A percentile compares a stretch with the other conserved stretches of the same genome.
These are phyloP conservation scores for Carollia perspicillata DNA, from an alignment of 2,113 vertebrate genomes.

Conservation along the genomic window DNA sequence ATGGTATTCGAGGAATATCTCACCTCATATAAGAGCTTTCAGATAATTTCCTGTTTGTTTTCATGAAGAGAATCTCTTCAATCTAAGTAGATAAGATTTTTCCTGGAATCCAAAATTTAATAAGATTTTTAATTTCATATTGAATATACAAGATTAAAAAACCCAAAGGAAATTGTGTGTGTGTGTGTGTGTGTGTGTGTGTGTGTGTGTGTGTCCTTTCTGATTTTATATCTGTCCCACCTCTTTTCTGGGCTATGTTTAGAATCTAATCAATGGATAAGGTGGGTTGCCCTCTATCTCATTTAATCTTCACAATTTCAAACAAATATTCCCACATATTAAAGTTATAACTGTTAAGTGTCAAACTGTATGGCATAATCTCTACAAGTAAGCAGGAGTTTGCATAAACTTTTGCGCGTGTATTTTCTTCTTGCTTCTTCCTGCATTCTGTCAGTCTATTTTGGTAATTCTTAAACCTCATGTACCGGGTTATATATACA, in stretches of 20 bases:
- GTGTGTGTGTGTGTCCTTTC: not conserved
- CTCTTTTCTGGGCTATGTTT: not conserved
- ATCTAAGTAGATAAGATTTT: not conserved
- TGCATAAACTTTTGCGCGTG: not conserved
- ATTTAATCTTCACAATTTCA: not conserved
- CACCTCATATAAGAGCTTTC: not conserved
- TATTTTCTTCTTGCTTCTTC: not conserved
- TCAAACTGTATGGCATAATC: not conserved
- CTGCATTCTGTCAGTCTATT: not conserved
- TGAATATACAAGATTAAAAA: not conserved
- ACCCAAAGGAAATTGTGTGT: not conserved
- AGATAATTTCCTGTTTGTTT: not conserved
- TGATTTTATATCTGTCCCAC: not conserved
- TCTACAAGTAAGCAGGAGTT: not conserved
- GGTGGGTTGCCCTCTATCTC: not conserved
- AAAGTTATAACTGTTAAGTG: not conserved
- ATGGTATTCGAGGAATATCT: not conserved
- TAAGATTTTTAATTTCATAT: slow-evolving; percentile 37
- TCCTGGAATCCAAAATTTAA: slow-evolving; percentile 22
- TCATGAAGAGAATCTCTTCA: not conserved
- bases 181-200: no score
- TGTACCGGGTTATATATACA: not conserved
- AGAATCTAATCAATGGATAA: not conserved
- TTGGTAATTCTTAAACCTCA: not conserved
- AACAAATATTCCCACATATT: not conserved